A percentile compares a stretch with the other conserved stretches of the same genome.
phyloP scores from a whole-genome alignment of 2,888 invertebrate genomes.

The Ophion ventricosus region DNA sequence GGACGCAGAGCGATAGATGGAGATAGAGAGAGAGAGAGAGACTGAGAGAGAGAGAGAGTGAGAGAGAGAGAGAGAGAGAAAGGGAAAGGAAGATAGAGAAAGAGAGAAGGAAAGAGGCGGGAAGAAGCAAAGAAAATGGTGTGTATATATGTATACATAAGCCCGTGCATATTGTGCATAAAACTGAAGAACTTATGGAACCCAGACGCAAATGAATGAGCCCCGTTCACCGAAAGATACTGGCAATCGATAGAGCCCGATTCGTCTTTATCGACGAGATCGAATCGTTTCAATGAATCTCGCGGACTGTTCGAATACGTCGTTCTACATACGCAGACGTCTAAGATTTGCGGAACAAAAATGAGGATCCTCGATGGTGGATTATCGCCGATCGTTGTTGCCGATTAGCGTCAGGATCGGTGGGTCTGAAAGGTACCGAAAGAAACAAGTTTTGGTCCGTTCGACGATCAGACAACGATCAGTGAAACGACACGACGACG shows the following conservation, averaged over 20 bases:
- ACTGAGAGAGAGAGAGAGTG: neutral
- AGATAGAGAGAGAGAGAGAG: neutral
- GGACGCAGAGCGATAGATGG: neutral
- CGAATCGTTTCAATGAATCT: constrained; percentile 58
- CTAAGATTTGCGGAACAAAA: constrained; percentile 7
- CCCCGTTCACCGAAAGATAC: constrained; percentile 16
- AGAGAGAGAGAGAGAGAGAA: neutral
- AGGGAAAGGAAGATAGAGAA: neutral
- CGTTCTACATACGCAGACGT: neutral
- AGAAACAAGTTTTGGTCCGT: constrained; percentile 5
- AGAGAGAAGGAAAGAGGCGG: neutral
- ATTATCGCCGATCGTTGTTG: constrained; percentile 53
- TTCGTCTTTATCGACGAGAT: constrained; percentile 53
- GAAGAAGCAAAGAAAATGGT: constrained; percentile 31
- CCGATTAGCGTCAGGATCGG: constrained; percentile 55
- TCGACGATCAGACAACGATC: constrained; percentile 37
- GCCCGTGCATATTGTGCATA: no score
- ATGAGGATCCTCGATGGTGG: constrained; percentile 43
- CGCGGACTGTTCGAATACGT: constrained; percentile 8
- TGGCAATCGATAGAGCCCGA: constrained; percentile 37
- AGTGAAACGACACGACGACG: constrained; percentile 21
- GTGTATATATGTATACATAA: no score
- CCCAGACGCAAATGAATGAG: constrained; percentile 34
- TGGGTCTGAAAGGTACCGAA: constrained; percentile 3
- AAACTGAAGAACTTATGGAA: neutral